phyloP scores from a whole-genome alignment of 1,140 invertebrate species.

The Hetaerina americana region DNA sequence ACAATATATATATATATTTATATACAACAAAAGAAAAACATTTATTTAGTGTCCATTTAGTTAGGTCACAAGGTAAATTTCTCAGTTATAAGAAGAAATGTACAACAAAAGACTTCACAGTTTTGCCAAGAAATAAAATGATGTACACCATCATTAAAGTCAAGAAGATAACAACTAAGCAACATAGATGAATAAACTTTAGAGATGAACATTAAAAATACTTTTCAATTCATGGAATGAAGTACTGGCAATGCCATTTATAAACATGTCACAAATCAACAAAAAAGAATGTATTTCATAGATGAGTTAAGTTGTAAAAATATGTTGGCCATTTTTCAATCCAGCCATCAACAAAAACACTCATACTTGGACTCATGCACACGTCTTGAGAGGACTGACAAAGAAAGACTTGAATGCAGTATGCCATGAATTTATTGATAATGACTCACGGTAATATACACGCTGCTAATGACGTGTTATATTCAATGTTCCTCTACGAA shows the following conservation, averaged over 20 bases:
- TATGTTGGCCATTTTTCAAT: background rate
- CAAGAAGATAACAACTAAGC: background rate
- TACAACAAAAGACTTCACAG: background rate
- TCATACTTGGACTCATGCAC: background rate
- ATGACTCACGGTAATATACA: slow-evolving; percentile 6
- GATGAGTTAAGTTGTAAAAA: background rate
- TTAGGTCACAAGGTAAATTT: background rate
- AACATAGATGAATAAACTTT: background rate
- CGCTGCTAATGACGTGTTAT: slow-evolving; percentile 3
- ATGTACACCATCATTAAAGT: background rate
- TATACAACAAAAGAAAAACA: background rate
- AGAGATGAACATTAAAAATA: background rate
- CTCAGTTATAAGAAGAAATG: background rate
- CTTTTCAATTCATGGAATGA: background rate
- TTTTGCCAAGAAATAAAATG: background rate
- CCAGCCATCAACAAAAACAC: background rate
- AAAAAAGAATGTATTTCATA: slow-evolving; percentile 1
- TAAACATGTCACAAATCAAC: background rate
- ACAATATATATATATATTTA: background rate
- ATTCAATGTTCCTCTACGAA: background rate
- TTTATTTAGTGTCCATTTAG: background rate
- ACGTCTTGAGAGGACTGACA: background rate
- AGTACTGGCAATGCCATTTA: background rate
- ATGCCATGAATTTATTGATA: slow-evolving; percentile 8
- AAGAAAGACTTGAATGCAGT: slow-evolving; percentile 1